Percentiles rank a stretch among this genome's conserved stretches.
Conservation (phyloP, 2,888 invertebrate species). For the Lucinisca nassula region DNA sequence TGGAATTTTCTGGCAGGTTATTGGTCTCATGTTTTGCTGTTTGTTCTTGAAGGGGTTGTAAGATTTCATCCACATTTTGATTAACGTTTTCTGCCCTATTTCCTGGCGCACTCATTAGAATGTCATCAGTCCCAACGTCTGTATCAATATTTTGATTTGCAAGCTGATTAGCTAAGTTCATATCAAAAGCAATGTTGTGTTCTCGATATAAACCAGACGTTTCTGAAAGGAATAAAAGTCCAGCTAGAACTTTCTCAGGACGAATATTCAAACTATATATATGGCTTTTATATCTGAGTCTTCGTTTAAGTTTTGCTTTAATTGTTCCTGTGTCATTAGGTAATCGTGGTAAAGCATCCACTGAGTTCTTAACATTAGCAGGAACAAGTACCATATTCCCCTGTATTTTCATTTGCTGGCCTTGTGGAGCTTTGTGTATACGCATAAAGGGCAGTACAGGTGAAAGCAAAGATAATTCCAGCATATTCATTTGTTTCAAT, state of each 20-base stretch:
- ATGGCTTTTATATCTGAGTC: background rate
- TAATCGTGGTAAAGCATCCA: background rate
- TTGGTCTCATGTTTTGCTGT: too few relatives aligned
- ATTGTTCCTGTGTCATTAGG: background rate
- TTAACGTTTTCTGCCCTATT: too few relatives aligned
- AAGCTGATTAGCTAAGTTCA: background rate
- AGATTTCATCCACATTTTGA: too few relatives aligned
- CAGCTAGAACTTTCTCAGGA: background rate
- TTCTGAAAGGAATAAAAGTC: background rate
- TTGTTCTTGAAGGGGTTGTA: too few relatives aligned
- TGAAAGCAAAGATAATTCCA: constrained; percentile 50
- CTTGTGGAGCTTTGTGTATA: constrained; percentile 80
- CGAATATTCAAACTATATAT: background rate
- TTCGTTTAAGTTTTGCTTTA: background rate
- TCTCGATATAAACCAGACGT: background rate
- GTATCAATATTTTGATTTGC: too few relatives aligned
- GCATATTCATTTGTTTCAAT: constrained; percentile 35
- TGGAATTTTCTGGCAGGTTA: too few relatives aligned
- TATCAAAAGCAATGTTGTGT: background rate
- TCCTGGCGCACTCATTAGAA: too few relatives aligned
- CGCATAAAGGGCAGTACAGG: constrained; percentile 86
- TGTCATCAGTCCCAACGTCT: background rate
- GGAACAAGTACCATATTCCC: constrained; percentile 73
- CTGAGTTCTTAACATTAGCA: constrained; percentile 61
- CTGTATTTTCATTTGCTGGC: constrained; percentile 66